These are phyloP conservation scores for Cosmia pyralina DNA, from an alignment of 2,888 invertebrate genomes.

Conservation along the genomic window DNA sequence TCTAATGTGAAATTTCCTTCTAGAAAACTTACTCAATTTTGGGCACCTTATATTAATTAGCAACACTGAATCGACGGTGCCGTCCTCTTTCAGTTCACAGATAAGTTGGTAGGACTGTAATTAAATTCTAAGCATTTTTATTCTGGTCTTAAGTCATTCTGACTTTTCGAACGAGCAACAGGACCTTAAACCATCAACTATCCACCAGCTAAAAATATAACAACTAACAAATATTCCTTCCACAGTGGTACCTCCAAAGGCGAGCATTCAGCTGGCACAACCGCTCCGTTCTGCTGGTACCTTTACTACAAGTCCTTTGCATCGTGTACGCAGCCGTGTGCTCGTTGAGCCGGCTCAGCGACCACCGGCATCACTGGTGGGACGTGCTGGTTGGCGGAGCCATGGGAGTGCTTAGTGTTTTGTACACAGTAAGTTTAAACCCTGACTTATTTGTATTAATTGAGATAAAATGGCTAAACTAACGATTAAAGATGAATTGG, in stretches of 20 bases:
- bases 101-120: too few species aligned
- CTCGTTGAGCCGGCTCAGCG: conserved; percentile 92
- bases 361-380: conserved; percentile 95
- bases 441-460: neutral
- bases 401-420: conserved; percentile 90
- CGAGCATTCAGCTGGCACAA: conserved; percentile 87
- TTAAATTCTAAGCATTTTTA: neutral
- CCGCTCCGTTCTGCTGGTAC: conserved; percentile 89
- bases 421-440: conserved; percentile 89
- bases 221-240: neutral
- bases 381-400: conserved; percentile 92
- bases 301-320: conserved; percentile 91
- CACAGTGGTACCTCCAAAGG: conserved; percentile 92
- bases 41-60: too few species aligned
- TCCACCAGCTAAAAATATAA: neutral
- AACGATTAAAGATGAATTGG: too few species aligned
- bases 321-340: conserved; percentile 92
- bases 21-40: too few species aligned
- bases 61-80: too few species aligned
- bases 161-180: too few species aligned
- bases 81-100: too few species aligned
- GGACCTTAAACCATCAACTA: neutral
- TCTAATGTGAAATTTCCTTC: too few species aligned
- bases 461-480: too few species aligned
- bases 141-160: neutral